Conservation (phyloP, 2,797 vertebrate species). For the Nyctalus aviator region DNA sequence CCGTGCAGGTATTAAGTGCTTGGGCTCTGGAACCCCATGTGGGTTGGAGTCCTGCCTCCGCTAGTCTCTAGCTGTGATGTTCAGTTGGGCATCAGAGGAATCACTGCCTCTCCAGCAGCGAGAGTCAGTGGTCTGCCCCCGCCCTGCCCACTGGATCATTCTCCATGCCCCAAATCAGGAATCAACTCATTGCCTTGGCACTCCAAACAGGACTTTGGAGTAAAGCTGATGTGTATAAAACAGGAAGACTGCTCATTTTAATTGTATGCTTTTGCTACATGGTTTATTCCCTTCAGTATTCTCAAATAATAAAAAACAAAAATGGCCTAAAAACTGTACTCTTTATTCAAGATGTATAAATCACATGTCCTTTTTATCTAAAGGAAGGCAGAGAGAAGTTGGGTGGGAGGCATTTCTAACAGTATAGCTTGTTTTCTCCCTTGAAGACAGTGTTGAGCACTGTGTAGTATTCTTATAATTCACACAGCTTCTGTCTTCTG, state of each 20-base stretch:
- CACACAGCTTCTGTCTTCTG: background rate
- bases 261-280: background rate
- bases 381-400: background rate
- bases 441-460: background rate
- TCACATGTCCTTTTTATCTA: background rate
- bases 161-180: background rate
- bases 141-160: background rate
- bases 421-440: background rate
- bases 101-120: background rate
- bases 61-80: background rate
- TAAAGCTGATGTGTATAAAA: background rate
- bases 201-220: background rate
- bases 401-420: background rate
- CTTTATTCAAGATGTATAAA: background rate
- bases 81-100: background rate
- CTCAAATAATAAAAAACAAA: slow-evolving; percentile 16
- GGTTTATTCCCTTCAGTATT: background rate
- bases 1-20: background rate
- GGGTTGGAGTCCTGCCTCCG: background rate
- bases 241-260: background rate
- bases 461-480: background rate
- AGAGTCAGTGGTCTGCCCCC: background rate
- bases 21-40: background rate
- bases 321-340: background rate
- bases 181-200: background rate